Conservation (phyloP, 2,888 invertebrate genomes). For the Agapetus fuscipes region DNA sequence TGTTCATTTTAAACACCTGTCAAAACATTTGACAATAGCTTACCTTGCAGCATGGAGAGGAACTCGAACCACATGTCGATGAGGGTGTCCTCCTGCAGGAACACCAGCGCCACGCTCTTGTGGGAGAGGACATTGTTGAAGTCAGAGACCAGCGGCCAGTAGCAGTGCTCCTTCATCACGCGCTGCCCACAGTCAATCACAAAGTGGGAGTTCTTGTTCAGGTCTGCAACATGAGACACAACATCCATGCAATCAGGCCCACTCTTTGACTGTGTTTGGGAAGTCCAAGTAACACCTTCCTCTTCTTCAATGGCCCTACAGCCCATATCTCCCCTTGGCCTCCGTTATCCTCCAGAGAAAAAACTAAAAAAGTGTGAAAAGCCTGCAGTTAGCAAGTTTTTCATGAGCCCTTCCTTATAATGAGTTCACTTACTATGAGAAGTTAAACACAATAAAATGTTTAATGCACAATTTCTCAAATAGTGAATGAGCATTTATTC, state of each 20-base stretch:
- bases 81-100: conserved; percentile 80
- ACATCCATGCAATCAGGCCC: not conserved
- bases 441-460: no score
- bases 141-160: conserved; percentile 96
- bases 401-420: no score
- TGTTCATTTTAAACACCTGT: not conserved
- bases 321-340: no score
- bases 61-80: conserved; percentile 95
- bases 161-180: conserved; percentile 96
- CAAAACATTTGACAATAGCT: conserved; percentile 9
- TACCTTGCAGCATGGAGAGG: conserved; percentile 88
- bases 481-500: no score
- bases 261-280: no score
- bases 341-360: no score
- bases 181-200: conserved; percentile 88
- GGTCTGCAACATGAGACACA: conserved; percentile 41
- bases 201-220: conserved; percentile 71
- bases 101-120: conserved; percentile 79
- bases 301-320: no score
- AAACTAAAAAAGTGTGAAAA: no score
- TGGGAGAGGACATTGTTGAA: conserved; percentile 94
- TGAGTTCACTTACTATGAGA: no score
- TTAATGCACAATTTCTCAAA: no score
- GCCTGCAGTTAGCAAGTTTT: no score
- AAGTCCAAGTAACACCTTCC: no score